These are phyloP conservation scores for Phocoena sinus DNA, from an alignment of 2,113 vertebrate genomes.

Conservation along the genomic window DNA sequence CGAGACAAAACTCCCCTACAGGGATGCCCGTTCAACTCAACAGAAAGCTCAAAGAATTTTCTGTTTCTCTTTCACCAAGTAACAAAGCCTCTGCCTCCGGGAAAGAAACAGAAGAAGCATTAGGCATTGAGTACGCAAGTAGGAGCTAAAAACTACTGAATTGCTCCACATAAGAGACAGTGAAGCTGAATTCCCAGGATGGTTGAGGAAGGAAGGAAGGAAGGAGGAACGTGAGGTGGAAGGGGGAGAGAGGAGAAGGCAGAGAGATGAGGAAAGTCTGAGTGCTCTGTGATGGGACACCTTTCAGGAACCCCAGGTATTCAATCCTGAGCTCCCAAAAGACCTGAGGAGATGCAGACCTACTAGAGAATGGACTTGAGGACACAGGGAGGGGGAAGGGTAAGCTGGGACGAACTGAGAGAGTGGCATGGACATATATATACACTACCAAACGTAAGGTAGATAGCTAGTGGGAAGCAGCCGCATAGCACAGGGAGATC, in stretches of 20 bases:
- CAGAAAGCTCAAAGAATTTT: not conserved
- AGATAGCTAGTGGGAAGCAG: too few relatives aligned
- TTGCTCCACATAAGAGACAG: not conserved
- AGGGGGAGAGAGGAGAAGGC: not conserved
- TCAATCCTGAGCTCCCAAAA: not conserved
- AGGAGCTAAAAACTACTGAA: not conserved
- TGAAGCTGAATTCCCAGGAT: not conserved
- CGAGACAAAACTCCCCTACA: not conserved
- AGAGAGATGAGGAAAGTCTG: not conserved
- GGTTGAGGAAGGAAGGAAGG: not conserved
- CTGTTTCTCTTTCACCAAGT: not conserved
- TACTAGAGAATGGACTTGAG: too few relatives aligned
- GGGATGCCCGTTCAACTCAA: too few relatives aligned
- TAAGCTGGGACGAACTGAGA: too few relatives aligned
- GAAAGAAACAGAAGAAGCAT: not conserved
- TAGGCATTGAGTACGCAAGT: not conserved
- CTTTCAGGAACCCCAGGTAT: not conserved
- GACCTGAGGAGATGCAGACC: too few relatives aligned
- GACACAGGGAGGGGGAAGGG: too few relatives aligned
- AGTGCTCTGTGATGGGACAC: not conserved
- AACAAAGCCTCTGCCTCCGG: not conserved
- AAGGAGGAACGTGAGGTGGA: not conserved
- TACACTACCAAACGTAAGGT: too few relatives aligned
- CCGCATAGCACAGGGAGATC: too few relatives aligned
- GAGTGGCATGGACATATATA: too few relatives aligned